phyloP scores from a whole-genome alignment of 2,888 invertebrate genomes.

The Campaea margaritaria region DNA sequence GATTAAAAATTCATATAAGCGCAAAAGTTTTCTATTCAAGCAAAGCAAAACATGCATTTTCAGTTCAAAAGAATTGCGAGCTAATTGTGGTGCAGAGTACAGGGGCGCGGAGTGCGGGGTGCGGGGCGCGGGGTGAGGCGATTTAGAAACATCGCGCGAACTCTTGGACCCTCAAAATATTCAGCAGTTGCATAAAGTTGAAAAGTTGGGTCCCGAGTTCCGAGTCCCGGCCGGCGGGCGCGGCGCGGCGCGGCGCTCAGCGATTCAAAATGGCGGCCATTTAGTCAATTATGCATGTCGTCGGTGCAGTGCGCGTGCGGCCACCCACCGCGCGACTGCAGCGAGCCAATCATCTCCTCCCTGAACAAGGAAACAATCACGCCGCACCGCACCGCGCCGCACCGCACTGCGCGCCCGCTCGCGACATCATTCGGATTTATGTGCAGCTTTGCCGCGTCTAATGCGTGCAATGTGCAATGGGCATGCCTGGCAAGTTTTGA shows the following conservation, averaged over 20 bases:
- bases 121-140: constrained; percentile 4
- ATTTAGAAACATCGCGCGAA: constrained; percentile 34
- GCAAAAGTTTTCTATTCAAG: constrained; percentile 8
- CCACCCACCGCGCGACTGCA: background rate
- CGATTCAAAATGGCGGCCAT: constrained; percentile 47
- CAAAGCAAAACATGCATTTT: constrained; percentile 6
- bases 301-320: constrained; percentile 21
- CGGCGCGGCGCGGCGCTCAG: constrained; percentile 40
- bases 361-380: background rate
- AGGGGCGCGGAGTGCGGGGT: background rate
- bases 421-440: too few relatives aligned
- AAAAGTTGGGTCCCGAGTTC: constrained; percentile 33
- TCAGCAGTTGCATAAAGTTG: constrained; percentile 42
- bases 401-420: too few relatives aligned
- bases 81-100: background rate
- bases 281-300: constrained; percentile 43
- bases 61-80: background rate
- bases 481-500: too few relatives aligned
- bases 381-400: background rate
- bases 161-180: constrained; percentile 44
- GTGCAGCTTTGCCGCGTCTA: too few relatives aligned
- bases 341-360: too few relatives aligned
- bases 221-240: too few relatives aligned
- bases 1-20: background rate
- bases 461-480: too few relatives aligned